Evolutionary conservation across 2,797 vertebrate genomes (phyloP).

Genomic region (Aldrovandia affinis): DNA sequence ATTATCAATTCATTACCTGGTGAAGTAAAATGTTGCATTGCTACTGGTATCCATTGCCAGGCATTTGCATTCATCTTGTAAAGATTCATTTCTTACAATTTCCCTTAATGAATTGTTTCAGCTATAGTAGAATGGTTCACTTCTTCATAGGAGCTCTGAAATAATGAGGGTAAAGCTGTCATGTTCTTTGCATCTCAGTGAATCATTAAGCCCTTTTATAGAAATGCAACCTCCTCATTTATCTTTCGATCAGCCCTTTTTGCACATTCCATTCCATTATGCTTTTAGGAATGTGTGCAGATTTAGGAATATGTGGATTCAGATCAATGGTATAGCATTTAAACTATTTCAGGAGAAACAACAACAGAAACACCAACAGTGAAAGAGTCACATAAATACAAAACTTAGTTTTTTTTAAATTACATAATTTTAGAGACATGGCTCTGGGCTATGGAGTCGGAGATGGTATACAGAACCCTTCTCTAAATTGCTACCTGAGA

Average conservation of each 20-base stretch:
- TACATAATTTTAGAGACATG: neutral
- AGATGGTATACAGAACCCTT: slow-evolving; percentile 66
- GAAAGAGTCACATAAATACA: neutral
- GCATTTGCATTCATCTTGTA: neutral
- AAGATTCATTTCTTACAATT: neutral
- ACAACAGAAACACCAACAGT: slow-evolving; percentile 19
- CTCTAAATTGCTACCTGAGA: slow-evolving; percentile 72
- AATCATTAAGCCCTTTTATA: slow-evolving; percentile 23
- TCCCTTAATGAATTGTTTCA: neutral
- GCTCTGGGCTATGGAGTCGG: slow-evolving; percentile 55
- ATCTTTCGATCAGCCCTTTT: neutral
- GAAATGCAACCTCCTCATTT: neutral
- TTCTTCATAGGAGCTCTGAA: neutral
- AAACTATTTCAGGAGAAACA: neutral
- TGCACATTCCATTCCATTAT: neutral
- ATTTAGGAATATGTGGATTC: neutral
- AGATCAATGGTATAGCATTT: neutral
- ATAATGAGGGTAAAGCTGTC: neutral
- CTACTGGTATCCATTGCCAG: neutral
- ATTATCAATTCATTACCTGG: neutral
- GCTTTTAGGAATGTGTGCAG: neutral
- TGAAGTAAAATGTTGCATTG: neutral
- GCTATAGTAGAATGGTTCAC: neutral
- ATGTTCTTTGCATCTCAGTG: slow-evolving; percentile 12
- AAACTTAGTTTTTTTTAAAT: slow-evolving; percentile 12